Conservation (phyloP, 2,888 invertebrate species). For the Caenorhabditis sp. region DNA sequence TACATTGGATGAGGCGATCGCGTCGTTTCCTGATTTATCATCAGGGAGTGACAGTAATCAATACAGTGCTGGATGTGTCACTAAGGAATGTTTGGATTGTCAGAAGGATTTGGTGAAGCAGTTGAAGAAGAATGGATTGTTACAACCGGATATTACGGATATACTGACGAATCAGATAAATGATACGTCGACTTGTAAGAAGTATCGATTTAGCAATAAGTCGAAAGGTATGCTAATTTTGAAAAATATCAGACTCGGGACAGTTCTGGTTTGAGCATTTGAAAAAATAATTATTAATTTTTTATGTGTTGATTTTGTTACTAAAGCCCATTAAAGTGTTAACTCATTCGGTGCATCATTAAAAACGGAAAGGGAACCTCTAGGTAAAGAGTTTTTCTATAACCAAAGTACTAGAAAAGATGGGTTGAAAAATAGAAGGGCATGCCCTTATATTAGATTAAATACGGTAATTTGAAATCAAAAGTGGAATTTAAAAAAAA, state of each 20-base stretch:
- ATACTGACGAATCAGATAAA: conserved; percentile 17
- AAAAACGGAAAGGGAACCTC: no score
- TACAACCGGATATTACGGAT: conserved; percentile 3
- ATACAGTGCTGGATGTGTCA: conserved; percentile 25
- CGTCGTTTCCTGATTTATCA: conserved; percentile 54
- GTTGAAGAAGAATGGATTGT: conserved; percentile 17
- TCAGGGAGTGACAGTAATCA: conserved; percentile 13
- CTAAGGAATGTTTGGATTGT: conserved; percentile 37
- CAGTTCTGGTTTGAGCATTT: not conserved
- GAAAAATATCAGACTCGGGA: conserved; percentile 1
- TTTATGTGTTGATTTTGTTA: no score
- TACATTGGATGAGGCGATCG: conserved; percentile 58
- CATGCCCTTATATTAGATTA: no score
- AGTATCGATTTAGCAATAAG: conserved; percentile 36
- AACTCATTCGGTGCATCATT: no score
- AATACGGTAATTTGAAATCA: not conserved
- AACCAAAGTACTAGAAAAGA: no score
- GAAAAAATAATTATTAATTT: no score
- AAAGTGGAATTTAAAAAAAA: no score
- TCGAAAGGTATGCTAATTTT: conserved; percentile 19
- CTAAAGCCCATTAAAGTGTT: no score
- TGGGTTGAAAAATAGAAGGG: no score
- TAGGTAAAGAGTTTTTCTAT: no score
- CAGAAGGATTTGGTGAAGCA: conserved; percentile 27
- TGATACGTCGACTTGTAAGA: conserved; percentile 30